phyloP scores from a whole-genome alignment of 2,797 vertebrate species.

The Tadarida brasiliensis region DNA sequence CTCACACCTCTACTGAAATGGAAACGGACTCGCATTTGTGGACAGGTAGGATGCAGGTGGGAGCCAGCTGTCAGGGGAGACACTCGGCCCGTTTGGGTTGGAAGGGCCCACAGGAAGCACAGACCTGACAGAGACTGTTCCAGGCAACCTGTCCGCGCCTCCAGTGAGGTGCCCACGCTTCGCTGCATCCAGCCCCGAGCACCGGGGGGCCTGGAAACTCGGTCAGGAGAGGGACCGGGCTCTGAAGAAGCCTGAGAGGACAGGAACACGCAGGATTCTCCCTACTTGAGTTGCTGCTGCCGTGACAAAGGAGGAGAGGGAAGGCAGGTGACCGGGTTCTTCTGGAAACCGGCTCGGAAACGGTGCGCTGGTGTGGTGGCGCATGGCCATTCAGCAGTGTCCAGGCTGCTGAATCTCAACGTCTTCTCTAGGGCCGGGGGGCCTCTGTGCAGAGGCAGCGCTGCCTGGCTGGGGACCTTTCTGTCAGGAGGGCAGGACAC shows the following conservation, averaged over 20 bases:
- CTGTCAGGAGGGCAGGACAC: background rate
- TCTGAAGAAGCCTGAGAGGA: background rate
- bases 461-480: background rate
- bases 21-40: slow-evolving; percentile 36
- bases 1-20: background rate
- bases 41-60: slow-evolving; percentile 50
- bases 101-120: background rate
- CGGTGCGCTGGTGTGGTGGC: background rate
- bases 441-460: background rate
- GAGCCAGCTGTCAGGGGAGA: slow-evolving; percentile 39
- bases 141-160: background rate
- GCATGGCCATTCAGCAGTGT: background rate
- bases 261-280: background rate
- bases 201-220: background rate
- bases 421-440: background rate
- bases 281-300: background rate
- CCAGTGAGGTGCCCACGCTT: background rate
- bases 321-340: background rate
- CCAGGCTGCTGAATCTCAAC: background rate
- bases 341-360: background rate
- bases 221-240: background rate
- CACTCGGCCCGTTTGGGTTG: background rate
- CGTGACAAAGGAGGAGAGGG: background rate
- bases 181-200: background rate
- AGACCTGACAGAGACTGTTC: background rate